Percentiles rank a stretch among this genome's conserved stretches.
These are phyloP conservation scores for Agapostemon virescens DNA, from an alignment of 2,888 invertebrate genomes.

Conservation along the genomic window DNA sequence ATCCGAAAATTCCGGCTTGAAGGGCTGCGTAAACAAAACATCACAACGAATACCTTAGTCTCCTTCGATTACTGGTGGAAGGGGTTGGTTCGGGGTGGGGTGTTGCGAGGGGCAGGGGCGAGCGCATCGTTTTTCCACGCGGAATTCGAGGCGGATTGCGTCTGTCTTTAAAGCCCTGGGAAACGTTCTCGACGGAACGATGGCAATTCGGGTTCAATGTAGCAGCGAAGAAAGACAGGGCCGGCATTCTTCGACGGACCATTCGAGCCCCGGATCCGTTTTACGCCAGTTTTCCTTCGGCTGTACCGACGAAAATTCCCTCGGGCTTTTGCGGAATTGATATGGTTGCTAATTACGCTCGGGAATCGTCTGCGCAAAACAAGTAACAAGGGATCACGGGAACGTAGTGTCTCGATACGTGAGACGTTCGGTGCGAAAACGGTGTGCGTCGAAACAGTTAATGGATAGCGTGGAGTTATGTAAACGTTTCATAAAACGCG, in stretches of 20 bases:
- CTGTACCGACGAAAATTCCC: neutral
- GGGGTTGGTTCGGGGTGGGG: neutral
- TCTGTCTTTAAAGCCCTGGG: neutral
- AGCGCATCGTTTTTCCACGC: neutral
- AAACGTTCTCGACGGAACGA: neutral
- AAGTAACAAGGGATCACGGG: neutral
- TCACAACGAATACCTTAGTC: slow-evolving; percentile 49
- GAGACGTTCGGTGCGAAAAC: neutral
- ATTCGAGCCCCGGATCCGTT: neutral
- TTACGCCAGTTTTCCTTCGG: neutral
- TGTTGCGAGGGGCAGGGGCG: no score
- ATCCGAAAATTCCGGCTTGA: slow-evolving; percentile 88
- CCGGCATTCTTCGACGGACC: neutral
- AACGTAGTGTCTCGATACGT: neutral
- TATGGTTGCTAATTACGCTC: slow-evolving; percentile 5
- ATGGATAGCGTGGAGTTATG: neutral
- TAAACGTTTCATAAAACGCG: no score
- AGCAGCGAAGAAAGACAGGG: slow-evolving; percentile 6
- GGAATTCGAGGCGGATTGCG: neutral
- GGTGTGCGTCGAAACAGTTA: no score
- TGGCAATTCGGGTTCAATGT: slow-evolving; percentile 8
- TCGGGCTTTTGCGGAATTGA: neutral
- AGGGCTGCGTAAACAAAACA: slow-evolving; percentile 84
- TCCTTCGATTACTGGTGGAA: neutral
- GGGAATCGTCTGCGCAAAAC: neutral